Conservation (phyloP, 1,140 invertebrate species). For the Trachymyrmex cornetzi region DNA sequence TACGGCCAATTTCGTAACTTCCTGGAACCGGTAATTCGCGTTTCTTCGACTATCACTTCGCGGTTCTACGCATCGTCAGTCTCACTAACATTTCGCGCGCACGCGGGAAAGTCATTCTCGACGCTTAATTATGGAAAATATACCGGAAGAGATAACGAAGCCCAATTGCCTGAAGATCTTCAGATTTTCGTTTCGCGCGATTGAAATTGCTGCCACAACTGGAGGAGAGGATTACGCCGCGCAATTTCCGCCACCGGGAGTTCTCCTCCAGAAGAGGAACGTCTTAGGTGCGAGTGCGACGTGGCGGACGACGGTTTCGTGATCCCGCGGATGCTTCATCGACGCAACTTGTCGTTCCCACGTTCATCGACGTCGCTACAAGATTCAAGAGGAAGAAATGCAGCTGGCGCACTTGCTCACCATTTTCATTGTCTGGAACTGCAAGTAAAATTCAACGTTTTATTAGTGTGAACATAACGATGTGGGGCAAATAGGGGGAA, state of each 20-base stretch:
- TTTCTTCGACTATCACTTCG: constrained; percentile 1
- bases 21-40: neutral
- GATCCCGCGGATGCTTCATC: constrained; percentile 53
- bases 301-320: constrained; percentile 25
- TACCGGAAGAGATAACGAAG: neutral
- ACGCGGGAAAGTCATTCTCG: constrained; percentile 18
- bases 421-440: constrained; percentile 57
- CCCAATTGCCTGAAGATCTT: neutral
- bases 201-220: neutral
- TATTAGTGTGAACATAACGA: neutral
- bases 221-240: neutral
- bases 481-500: neutral
- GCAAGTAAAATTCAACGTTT: constrained; percentile 47
- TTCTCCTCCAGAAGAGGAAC: neutral
- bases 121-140: constrained; percentile 6
- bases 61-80: neutral
- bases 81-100: constrained; percentile 9
- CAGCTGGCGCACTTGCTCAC: constrained; percentile 18
- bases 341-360: constrained; percentile 35
- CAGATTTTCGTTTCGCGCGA: neutral
- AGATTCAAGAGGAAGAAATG: constrained; percentile 45
- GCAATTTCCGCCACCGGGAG: constrained; percentile 8
- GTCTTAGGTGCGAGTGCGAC: constrained; percentile 12
- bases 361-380: constrained; percentile 5
- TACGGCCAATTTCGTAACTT: constrained; percentile 11